A percentile compares a stretch with the other conserved stretches of the same genome.
These are phyloP conservation scores for Perodicticus potto DNA, from an alignment of 2,797 vertebrate species.

Conservation along the genomic window DNA sequence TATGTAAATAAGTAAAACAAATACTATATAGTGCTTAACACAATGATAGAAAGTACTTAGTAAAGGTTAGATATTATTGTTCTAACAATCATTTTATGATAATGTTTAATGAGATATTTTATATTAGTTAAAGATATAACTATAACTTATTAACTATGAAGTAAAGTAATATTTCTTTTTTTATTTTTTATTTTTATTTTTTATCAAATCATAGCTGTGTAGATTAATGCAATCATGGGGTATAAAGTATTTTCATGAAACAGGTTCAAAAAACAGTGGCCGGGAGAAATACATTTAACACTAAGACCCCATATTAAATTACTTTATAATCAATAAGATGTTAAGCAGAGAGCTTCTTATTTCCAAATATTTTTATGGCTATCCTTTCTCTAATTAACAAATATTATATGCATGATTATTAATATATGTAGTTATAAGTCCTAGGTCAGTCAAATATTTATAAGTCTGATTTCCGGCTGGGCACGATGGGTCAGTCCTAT, in stretches of 20 bases:
- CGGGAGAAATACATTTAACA: conserved; percentile 54
- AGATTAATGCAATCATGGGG: too few species aligned
- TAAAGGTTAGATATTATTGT: background rate
- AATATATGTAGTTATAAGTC: background rate
- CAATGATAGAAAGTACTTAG: background rate
- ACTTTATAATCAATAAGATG: conserved; percentile 13
- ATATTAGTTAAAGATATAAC: conserved; percentile 18
- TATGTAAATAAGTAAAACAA: background rate
- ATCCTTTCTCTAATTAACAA: conserved; percentile 41
- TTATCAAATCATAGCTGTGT: too few species aligned
- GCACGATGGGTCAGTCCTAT: too few species aligned
- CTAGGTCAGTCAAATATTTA: background rate
- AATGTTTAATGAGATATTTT: background rate
- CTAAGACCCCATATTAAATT: conserved; percentile 33
- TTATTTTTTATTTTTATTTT: background rate
- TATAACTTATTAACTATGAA: background rate
- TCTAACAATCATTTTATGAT: conserved; percentile 25
- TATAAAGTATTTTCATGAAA: conserved; percentile 20
- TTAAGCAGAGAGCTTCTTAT: conserved; percentile 19
- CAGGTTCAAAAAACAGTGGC: background rate
- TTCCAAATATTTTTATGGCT: conserved; percentile 7
- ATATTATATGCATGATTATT: conserved; percentile 7
- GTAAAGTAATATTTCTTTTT: background rate
- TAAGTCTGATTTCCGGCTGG: background rate
- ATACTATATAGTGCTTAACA: background rate